Evolutionary conservation across 2,888 invertebrate species (phyloP), one percentile per base, ranked within the genome.

Genomic region (Lasioglossum morio): DNA sequence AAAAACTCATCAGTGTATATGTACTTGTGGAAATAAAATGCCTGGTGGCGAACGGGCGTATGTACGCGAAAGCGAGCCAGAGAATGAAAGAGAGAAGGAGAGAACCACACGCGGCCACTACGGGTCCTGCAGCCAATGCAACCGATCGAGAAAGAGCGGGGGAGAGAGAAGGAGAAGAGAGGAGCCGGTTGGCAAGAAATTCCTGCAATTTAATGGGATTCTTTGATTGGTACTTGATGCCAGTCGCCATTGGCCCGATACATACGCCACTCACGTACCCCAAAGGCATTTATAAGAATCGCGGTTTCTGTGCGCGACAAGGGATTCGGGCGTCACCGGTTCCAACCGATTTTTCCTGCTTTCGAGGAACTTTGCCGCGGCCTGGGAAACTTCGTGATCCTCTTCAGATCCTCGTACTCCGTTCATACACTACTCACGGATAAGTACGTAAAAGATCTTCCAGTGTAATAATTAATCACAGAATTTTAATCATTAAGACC

Each of bases 151-250:
- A 85, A 69, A 72, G 77, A 77, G 75, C 77, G 79, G 81, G 83
- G 85, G 77, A 80, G 77, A 74, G 84, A 84, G 78, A 86, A 72
- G 85, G 85, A 87, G 88, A 88, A 77, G 87, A 90, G 89, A 87
- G 90, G 90, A 92, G 92, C 92, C 90, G 91, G 93, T 92, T 89
- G 89, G 92, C 93, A 94, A 94, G 94, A 94, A 94, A 94, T 94
- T 94, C 93, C 91, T 93, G 94, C 93, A 93, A 94, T 93, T 94
- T 94, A 94, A 94, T 94, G 93, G 92, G 93, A 94, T 94, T 94
- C 93, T 93, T 94, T 94, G 94, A 94, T 94, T 94, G 94, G 93
- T 93, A 92, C 93, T 93, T 93, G 93, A 93, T 93, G 93, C 92
- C 93, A 90, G 92, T 93, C 92, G 92, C 92, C 93, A 92, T 92